phyloP scores from a whole-genome alignment of 1,140 invertebrate species.

The Cataglyphis hispanica region DNA sequence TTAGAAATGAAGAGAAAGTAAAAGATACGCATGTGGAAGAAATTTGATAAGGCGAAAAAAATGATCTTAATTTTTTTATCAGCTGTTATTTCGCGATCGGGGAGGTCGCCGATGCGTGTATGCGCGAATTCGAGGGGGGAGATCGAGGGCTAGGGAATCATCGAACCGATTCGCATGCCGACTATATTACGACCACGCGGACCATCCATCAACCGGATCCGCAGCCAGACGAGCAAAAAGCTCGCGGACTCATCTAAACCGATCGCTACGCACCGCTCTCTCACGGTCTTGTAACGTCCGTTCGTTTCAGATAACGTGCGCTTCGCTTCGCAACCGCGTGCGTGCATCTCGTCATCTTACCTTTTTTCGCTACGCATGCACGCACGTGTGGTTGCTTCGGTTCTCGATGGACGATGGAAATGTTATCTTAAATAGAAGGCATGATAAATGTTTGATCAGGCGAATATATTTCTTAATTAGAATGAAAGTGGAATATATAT shows the following conservation, averaged over 20 bases:
- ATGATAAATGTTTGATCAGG: neutral
- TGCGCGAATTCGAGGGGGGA: neutral
- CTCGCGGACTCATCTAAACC: conserved; percentile 69
- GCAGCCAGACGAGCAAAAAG: conserved; percentile 69
- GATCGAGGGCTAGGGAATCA: conserved; percentile 11
- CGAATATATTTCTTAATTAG: conserved; percentile 1
- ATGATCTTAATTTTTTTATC: conserved; percentile 47
- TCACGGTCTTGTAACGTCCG: conserved; percentile 55
- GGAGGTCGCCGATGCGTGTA: conserved; percentile 3
- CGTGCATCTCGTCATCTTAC: conserved; percentile 22
- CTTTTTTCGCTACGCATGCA: conserved; percentile 47
- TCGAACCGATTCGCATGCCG: conserved; percentile 53
- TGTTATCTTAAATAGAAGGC: conserved; percentile 9
- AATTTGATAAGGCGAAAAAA: conserved; percentile 10
- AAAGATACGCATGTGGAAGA: neutral
- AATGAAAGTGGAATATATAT: neutral
- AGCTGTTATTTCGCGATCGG: neutral
- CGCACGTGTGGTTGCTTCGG: neutral
- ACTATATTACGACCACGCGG: conserved; percentile 61
- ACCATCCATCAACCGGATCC: conserved; percentile 72
- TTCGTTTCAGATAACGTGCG: conserved; percentile 71
- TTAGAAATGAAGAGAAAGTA: neutral
- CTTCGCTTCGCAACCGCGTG: conserved; percentile 16
- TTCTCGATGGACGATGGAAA: conserved; percentile 47
- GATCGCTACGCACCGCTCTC: conserved; percentile 67